Percentiles rank a stretch among this genome's conserved stretches.
Evolutionary conservation across 2,888 invertebrate species (phyloP).

Genomic region (Meiosimyza decipiens): DNA sequence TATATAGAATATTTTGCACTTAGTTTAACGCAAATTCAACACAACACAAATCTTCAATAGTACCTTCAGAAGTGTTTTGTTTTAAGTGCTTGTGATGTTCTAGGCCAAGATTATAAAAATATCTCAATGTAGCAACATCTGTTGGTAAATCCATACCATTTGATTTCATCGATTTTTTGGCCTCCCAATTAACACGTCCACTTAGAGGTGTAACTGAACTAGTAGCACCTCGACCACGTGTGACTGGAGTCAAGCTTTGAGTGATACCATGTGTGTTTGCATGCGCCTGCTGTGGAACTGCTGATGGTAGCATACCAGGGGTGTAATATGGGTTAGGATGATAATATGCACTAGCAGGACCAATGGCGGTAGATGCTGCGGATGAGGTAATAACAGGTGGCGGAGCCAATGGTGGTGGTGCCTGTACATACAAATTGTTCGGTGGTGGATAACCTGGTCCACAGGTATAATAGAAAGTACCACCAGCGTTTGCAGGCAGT

Average conservation of each 20-base stretch:
- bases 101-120: constrained; percentile 76
- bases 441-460: constrained; percentile 36
- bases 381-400: constrained; percentile 22
- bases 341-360: constrained; percentile 5
- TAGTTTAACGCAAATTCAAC: no score
- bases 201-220: constrained; percentile 39
- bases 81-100: constrained; percentile 60
- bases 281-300: not conserved
- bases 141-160: constrained; percentile 59
- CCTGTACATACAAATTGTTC: constrained; percentile 46
- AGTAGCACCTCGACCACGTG: constrained; percentile 21
- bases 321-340: constrained; percentile 17
- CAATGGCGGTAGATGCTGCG: not conserved
- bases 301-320: not conserved
- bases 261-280: constrained; percentile 8
- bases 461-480: constrained; percentile 42
- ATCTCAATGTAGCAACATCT: constrained; percentile 74
- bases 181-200: constrained; percentile 53
- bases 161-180: constrained; percentile 53
- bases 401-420: constrained; percentile 37
- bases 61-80: constrained; percentile 19
- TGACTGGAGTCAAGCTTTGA: constrained; percentile 13
- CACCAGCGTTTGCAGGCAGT: constrained; percentile 40
- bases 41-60: no score
- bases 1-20: no score